Base-by-base conservation (phyloP, 2,888 invertebrate genomes). In the Autographa pulchrina region DNA sequence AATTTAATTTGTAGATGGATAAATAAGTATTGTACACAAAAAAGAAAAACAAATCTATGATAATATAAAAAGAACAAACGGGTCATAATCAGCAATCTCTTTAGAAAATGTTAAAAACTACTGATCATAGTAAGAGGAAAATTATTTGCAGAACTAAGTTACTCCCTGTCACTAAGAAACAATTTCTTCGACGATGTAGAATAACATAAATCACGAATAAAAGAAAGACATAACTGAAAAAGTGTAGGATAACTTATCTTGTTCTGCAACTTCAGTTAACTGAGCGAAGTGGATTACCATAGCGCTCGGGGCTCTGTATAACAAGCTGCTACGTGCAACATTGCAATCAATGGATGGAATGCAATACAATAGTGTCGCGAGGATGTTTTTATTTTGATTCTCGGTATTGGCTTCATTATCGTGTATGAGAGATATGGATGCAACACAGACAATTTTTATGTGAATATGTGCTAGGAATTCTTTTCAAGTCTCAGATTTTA, bases 241-340 rank as follows among this genome's bases (percentile, higher is more conserved):
- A 75, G 16, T 72, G 76, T 54, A 68, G 67, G 67, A 59, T 16
- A 80, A 80, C 77, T 80, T 76, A 78, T 75, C 67, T 79, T 68
- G 80, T 68, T 20, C 62, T 41, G 58, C 65, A 75, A 78, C 76
- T 77, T 63, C 63, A 66, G 77, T 68, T 72, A 75, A 76, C 72
- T 63, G 56, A 43, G 58, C 20, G 54, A 74, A 63, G 63, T 70
- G 61, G 74, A 80, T 79, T 80, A 80, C 59, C 77, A 74, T 77
- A 64, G 41, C 35, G 77, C 77, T 68, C 60, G 74, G 14, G 64
- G 80, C 74, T 65, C 9, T 62, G 38, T 43, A 54, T 71, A 78
- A 77, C 74, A 71, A 74, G 77, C 65, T 35, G 25, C 13, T 43
- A 62, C 48, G 20, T 59, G 70, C 59, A 77, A 70, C 69, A 68